Evolutionary conservation across 1,140 invertebrate genomes (phyloP).

Genomic region (Philotrypesis tridentata): DNA sequence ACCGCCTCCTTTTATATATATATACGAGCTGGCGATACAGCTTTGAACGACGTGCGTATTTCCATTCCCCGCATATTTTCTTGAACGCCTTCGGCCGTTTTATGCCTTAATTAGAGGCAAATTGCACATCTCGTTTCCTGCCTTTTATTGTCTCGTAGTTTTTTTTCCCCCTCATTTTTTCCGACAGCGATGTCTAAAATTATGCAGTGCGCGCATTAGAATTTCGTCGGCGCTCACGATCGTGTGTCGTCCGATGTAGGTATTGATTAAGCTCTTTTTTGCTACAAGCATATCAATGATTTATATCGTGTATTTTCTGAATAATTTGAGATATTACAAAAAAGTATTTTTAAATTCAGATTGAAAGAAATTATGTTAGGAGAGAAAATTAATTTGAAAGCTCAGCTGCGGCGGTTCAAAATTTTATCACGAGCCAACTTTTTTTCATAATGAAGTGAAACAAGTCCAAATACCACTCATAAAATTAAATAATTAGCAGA

Average conservation of each 20-base stretch:
- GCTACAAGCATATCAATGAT: too few species aligned
- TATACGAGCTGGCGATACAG: neutral
- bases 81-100: neutral
- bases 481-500: too few species aligned
- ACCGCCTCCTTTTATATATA: constrained; percentile 17
- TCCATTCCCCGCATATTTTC: neutral
- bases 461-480: too few species aligned
- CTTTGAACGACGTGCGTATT: neutral
- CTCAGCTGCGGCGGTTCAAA: too few species aligned
- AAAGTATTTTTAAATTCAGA: too few species aligned
- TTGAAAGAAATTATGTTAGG: too few species aligned
- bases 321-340: neutral
- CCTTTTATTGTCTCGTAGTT: neutral
- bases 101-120: constrained; percentile 9
- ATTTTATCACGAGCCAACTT: too few species aligned
- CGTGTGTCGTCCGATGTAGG: neutral
- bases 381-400: too few species aligned
- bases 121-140: neutral
- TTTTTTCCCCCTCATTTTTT: neutral
- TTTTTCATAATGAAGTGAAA: too few species aligned
- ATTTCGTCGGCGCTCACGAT: neutral
- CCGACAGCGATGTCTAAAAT: neutral
- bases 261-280: neutral
- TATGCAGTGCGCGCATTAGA: neutral
- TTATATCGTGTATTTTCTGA: too few species aligned